Evolutionary conservation across 1,140 invertebrate genomes (phyloP), one percentile per base, ranked within the genome.

Genomic region (Centruroides vittatus): DNA sequence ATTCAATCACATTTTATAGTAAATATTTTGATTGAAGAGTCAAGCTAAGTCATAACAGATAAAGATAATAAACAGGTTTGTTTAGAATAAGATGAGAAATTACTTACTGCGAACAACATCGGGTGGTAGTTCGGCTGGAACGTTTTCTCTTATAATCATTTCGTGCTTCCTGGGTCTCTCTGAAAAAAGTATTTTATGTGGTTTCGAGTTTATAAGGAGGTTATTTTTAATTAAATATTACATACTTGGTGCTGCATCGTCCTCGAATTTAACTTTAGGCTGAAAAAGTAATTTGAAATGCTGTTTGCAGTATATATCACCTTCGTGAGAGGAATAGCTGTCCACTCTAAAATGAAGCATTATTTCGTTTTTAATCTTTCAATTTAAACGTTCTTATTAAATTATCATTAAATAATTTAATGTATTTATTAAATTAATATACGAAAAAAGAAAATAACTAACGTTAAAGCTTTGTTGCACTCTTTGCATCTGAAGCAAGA

Each of bases 221-320:
- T 55, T 55, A 8, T 35, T 4, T 10, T 11, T 35, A 8, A 13
- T 13, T 2, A 13, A 55, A 3, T 55, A 34, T 23, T 13, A 54
- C 64, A 60, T 36, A 65, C 61, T 66, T 55, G 67, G 62, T 5
- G 54, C 55, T 41, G 50, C 52, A 61, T 59, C 59, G 34, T 64
- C 79, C 69, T 89, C 86, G 12, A 78, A 70, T 10, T 90, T 86
- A 48, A 83, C 86, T 79, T 93, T 94, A 13, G 90, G 90, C 63
- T 89, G 85, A 73, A 96, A 93, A 9, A 94, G 79, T 68, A 88
- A 82, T 70, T 88, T 89, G 75, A 94, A 94, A 74, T 95, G 91
- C n/a, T 86, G 84, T 73, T 89, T 90, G 75, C 92, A 96, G 75
- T 91, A 95, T 8, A 93, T 72, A 56, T 79, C 80, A 7, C 88